Base-by-base conservation (phyloP, 2,888 invertebrate species). In the Phaedon cochleariae region DNA sequence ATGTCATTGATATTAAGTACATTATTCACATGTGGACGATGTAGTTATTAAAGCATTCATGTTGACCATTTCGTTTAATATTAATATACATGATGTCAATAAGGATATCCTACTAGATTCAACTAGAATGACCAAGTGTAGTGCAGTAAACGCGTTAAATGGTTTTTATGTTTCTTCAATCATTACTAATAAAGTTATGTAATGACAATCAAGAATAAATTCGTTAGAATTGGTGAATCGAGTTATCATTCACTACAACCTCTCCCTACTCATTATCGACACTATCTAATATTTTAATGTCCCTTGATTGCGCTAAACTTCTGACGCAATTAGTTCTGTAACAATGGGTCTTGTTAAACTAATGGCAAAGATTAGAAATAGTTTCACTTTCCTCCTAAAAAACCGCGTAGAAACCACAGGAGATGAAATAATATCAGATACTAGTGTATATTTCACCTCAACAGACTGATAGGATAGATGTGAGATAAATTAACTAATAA, bases 261-360 rank as follows among this genome's bases (percentile, higher is more conserved):
- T n/a, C n/a, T n/a, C 41, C 37, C 18, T 15, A 51, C 53, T 58
- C 15, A 52, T 26, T 58, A 41, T 15, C 21, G 53, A 20, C 41
- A 31, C 37, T n/a, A n/a, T n/a, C n/a, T n/a, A 22, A 37, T 55
- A 60, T 57, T 55, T 48, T 31, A 64, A 55, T 60, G 64, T 65
- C 62, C 65, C 62, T 61, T 53, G 37, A 53, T 65, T 65, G 49
- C 65, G 58, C 48, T 55, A 60, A 61, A 49, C n/a, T 62, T 41
- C 22, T 62, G 59, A 65, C 59, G 65, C 59, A 65, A 65, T 34
- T 1, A 17, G 41, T 21, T 61, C 51, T 58, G 57, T 53, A 65
- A 65, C 65, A 65, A 65, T 61, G n/a, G 58, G 61, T 61, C 46
- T 65, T 64, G 64, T 64, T 64, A 60, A 59, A 53, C 37, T 64